phyloP scores from a whole-genome alignment of 30 jellyfish, hydroid and myxozoan species.

The Rhopilema esculentum region DNA sequence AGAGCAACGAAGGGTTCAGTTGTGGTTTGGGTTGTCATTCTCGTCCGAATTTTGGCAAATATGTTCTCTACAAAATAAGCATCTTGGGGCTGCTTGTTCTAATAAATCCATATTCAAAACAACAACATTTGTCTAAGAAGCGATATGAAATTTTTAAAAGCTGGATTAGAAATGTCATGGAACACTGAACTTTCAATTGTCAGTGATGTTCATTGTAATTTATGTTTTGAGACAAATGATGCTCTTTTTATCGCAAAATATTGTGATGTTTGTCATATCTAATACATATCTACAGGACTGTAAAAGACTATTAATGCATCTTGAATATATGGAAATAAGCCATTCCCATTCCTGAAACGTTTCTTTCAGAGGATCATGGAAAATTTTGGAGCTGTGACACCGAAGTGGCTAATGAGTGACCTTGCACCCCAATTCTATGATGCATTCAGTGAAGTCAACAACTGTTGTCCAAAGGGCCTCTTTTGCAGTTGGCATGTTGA shows the following conservation, averaged over 20 bases:
- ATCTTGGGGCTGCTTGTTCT: slow-evolving; percentile 2
- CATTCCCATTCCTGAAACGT: slow-evolving; percentile 5
- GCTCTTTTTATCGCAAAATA: neutral
- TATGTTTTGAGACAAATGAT: neutral
- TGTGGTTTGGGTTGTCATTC: no score
- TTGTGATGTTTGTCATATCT: neutral
- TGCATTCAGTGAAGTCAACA: slow-evolving; percentile 53
- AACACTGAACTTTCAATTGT: neutral
- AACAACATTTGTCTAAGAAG: neutral
- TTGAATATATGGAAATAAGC: neutral
- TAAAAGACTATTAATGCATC: no score
- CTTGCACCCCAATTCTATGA: slow-evolving; percentile 67
- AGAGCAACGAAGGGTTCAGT: no score
- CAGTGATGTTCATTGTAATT: neutral
- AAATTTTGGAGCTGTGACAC: slow-evolving; percentile 41
- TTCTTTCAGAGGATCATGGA: slow-evolving; percentile 29
- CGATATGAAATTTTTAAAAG: neutral
- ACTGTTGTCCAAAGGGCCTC: slow-evolving; percentile 41
- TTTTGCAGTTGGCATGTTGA: slow-evolving; percentile 80
- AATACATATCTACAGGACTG: neutral
- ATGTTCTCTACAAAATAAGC: neutral
- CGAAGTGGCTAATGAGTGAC: slow-evolving; percentile 70
- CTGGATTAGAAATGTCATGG: neutral
- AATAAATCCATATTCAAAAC: neutral
- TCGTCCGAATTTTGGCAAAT: no score